Base-by-base conservation (phyloP, 1,140 invertebrate species). In the Platyscapa corneri region DNA sequence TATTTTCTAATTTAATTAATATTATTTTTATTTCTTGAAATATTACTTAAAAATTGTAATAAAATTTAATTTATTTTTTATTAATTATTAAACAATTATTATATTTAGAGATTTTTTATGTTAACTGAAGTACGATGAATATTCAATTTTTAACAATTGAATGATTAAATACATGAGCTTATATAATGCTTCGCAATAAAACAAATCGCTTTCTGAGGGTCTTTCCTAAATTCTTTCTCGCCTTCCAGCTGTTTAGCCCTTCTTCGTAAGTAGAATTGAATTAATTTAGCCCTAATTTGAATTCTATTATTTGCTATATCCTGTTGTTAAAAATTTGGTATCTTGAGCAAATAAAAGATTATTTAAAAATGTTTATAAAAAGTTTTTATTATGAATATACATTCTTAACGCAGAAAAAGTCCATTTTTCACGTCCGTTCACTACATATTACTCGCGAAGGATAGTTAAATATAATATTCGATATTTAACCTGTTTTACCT, bases 231-330 rank as follows among this genome's bases (percentile, higher is more conserved):
- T 79, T 20, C 56, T 70, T 70, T 81, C 79, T 67, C 60, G 34
- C 65, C 8, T 34, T 27, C 42, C 70, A 1, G 7, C n/a, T n/a
- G 0, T 27, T n/a, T 10, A 42, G 34, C 70, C 70, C 37, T 37
- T 30, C 18, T 32, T 82, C 46, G 80, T 74, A 56, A 82, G 80
- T n/a, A 56, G 46, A 82, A 74, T 82, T 82, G 67, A 82, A 82
- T 82, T 74, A 74, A 74, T 82, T 82, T 60, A 60, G 27, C 6
- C 3, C 39, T n/a, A n/a, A n/a, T n/a, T n/a, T 37, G 37, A 16
- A 74, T 20, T n/a, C 30, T 74, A 10, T 18, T 32, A 1, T 18
- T 64, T 65, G 3, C 49, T 0, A 18, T 46, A 18, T 30, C 34
- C 46, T 3, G 12, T 27, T 49, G 34, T 34, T 56, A 53, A 56